phyloP scores from a whole-genome alignment of 2,113 vertebrate species.

The Condylura cristata region DNA sequence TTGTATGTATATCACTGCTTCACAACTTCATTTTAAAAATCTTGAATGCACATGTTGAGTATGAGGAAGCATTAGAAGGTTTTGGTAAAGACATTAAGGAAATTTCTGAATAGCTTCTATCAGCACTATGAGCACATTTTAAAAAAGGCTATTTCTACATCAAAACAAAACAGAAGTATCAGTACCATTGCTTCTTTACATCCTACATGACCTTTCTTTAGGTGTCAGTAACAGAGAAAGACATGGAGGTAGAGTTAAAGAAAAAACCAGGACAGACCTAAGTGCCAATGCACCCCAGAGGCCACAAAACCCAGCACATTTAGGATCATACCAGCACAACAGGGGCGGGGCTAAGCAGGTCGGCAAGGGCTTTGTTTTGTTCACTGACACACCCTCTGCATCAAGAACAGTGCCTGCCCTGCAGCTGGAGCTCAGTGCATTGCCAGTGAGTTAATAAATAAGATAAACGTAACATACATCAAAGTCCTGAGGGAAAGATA shows the following conservation, averaged over 20 bases:
- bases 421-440: neutral
- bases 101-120: neutral
- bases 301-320: neutral
- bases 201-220: neutral
- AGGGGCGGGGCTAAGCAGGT: neutral
- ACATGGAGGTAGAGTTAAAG: neutral
- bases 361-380: neutral
- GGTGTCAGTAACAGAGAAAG: neutral
- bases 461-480: neutral
- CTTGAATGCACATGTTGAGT: neutral
- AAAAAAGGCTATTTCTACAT: conserved; percentile 33
- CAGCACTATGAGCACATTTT: neutral
- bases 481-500: neutral
- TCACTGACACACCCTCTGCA: neutral
- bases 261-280: neutral
- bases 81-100: conserved; percentile 1
- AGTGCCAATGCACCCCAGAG: neutral
- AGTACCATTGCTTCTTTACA: neutral
- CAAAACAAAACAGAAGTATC: conserved; percentile 40
- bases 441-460: neutral
- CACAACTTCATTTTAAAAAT: neutral
- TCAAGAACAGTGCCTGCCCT: neutral
- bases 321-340: neutral
- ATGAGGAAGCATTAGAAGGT: neutral
- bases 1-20: neutral